Evolutionary conservation across 2,888 invertebrate species (phyloP), one percentile per base, ranked within the genome.

Genomic region (Macrosoma leucophasiata): DNA sequence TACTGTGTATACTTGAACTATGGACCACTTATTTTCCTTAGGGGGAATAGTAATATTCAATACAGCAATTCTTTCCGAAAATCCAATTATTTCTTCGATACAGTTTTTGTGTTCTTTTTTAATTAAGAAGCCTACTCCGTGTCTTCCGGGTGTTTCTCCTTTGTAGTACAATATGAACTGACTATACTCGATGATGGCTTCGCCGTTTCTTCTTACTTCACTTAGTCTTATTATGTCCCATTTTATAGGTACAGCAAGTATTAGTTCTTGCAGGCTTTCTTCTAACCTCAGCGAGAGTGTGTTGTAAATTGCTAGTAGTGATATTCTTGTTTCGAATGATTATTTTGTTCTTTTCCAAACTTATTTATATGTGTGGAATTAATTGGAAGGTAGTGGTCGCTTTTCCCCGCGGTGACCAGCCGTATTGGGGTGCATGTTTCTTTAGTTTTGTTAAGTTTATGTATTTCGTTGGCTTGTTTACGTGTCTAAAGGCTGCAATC

Each of bases 191-290:
- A 41, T 35, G 8, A 49, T 54, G 20, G 36, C 35, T 7, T 39
- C 37, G 22, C 52, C 54, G 0, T 8, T 14, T 2, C 46, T 17
- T 30, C 50, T 37, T 1, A 23, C 19, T 38, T 1, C n/a, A n/a
- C n/a, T n/a, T n/a, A n/a, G n/a, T n/a, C n/a, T n/a, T n/a, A 50
- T 39, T 22, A 52, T 39, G 12, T 49, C 46, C n/a, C 33, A 48
- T 26, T 48, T 44, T 1, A 48, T 46, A 3, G 11, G 6, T 13
- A 46, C 6, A 2, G 41, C 26, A 20, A 36, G 22, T 6, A 31
- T 23, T 9, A 49, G 14, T 34, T 46, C 39, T 6, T 45, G 10
- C 26, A 43, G 5, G 3, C 42, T 38, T 23, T 36, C 42, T 12
- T 42, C 22, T 25, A 43, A 12, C 11, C 36, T 42, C 1, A 48